Conservation (phyloP, 2,113 vertebrate genomes). For the Rutilus rutilus region DNA sequence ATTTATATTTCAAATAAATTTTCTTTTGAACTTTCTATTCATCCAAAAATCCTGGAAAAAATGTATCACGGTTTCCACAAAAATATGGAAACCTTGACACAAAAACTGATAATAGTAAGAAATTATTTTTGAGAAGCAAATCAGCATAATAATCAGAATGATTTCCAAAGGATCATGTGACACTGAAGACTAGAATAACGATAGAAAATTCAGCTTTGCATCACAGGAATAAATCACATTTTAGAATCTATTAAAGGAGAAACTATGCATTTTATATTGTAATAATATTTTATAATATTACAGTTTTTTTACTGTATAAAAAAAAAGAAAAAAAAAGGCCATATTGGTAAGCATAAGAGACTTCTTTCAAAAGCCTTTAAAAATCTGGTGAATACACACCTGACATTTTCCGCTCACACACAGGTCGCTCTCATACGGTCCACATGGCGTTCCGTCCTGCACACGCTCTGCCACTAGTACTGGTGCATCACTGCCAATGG, state of each 20-base stretch:
- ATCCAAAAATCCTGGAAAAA: neutral
- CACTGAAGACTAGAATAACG: neutral
- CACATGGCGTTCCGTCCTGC: slow-evolving; percentile 93
- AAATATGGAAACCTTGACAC: neutral
- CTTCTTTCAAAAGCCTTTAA: neutral
- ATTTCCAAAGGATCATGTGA: neutral
- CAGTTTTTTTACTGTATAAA: neutral
- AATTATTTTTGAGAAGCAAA: neutral
- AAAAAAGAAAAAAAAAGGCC: neutral
- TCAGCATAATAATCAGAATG: neutral
- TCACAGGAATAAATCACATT: neutral
- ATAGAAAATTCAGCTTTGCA: neutral
- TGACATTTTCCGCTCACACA: slow-evolving; percentile 95
- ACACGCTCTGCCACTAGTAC: slow-evolving; percentile 88
- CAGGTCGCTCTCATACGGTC: slow-evolving; percentile 91
- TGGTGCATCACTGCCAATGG: slow-evolving; percentile 83
- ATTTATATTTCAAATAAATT: neutral
- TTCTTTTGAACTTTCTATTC: neutral
- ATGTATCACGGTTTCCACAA: neutral
- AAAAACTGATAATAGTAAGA: neutral
- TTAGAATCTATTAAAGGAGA: neutral
- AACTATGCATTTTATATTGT: neutral
- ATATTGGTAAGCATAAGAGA: neutral
- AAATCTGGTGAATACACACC: slow-evolving; percentile 63
- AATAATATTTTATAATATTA: neutral